A percentile compares a stretch with the other conserved stretches of the same genome.
These are phyloP conservation scores for Malthinus seriepunctatus DNA, from an alignment of 2,888 invertebrate genomes.

Conservation along the genomic window DNA sequence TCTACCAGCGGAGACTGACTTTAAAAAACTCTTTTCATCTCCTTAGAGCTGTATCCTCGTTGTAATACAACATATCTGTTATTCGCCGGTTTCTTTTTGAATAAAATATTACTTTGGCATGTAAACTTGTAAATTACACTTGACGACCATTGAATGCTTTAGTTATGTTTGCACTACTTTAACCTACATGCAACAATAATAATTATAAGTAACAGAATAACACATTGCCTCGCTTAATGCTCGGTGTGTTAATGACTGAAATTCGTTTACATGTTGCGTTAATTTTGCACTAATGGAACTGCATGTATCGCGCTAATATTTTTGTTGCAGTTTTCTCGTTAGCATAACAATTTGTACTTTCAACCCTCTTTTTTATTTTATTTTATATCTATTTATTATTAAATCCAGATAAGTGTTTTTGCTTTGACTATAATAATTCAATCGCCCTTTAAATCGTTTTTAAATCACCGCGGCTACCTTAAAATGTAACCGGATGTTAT, in stretches of 20 bases:
- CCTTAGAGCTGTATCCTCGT: slow-evolving; percentile 44
- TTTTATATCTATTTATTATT: neutral
- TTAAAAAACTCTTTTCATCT: slow-evolving; percentile 53
- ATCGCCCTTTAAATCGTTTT: slow-evolving; percentile 2
- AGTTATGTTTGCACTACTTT: slow-evolving; percentile 22
- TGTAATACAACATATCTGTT: slow-evolving; percentile 54
- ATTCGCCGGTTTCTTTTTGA: slow-evolving; percentile 49
- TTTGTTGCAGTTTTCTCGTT: too few species aligned
- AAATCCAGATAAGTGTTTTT: too few species aligned
- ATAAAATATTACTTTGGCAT: slow-evolving; percentile 34
- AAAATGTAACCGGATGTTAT: slow-evolving; percentile 1
- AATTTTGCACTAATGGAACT: neutral
- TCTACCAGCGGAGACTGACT: slow-evolving; percentile 43
- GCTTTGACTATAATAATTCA: neutral
- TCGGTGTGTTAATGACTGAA: slow-evolving; percentile 14
- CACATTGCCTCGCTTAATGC: neutral
- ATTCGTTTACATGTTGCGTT: slow-evolving; percentile 16
- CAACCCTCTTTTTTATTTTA: too few species aligned
- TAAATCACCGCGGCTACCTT: neutral
- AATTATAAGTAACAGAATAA: slow-evolving; percentile 23
- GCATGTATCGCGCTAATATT: too few species aligned
- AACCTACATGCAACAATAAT: slow-evolving; percentile 1
- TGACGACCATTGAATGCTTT: slow-evolving; percentile 23
- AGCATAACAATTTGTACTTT: too few species aligned
- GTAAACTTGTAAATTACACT: slow-evolving; percentile 30